Conservation (phyloP, 35 echinoderm and acorn worm genomes). For the Ophiothrix spiculata region DNA sequence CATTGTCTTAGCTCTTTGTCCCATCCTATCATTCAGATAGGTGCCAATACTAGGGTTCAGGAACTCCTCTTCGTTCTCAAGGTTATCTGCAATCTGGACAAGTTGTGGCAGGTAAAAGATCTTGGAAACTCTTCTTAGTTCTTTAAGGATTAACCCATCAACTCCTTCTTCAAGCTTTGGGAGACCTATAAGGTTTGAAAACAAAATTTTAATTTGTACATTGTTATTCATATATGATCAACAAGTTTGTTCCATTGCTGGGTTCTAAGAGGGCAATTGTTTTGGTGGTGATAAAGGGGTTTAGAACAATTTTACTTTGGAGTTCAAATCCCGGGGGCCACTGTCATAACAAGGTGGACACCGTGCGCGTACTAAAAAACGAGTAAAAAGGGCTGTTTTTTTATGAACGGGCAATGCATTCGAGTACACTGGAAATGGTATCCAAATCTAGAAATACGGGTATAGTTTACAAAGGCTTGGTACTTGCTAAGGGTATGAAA, state of each 20-base stretch:
- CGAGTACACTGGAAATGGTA: too few species aligned
- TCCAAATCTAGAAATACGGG: too few species aligned
- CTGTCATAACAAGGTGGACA: too few species aligned
- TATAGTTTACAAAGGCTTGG: too few species aligned
- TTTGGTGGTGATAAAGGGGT: too few species aligned
- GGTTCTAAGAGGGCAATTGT: too few species aligned
- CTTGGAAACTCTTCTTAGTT: constrained; percentile 30
- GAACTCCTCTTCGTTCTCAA: constrained; percentile 74
- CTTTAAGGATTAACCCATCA: constrained; percentile 21
- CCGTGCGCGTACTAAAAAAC: too few species aligned
- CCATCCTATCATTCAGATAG: constrained; percentile 66
- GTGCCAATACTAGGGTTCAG: constrained; percentile 85
- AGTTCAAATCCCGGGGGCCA: too few species aligned
- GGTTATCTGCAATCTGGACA: constrained; percentile 49
- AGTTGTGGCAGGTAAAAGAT: constrained; percentile 49
- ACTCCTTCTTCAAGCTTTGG: constrained; percentile 41
- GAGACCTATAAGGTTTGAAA: constrained; percentile 56
- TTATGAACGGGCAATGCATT: too few species aligned
- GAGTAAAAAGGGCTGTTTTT: too few species aligned
- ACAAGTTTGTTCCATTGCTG: constrained; percentile 68
- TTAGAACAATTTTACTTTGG: too few species aligned
- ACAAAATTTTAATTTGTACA: constrained; percentile 62
- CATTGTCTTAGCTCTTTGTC: constrained; percentile 51
- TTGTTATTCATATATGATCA: constrained; percentile 48
- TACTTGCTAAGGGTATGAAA: too few species aligned